Percentiles rank a stretch among this genome's conserved stretches.
Conservation (phyloP, 2,888 invertebrate genomes). For the Opisthograptis luteolata region DNA sequence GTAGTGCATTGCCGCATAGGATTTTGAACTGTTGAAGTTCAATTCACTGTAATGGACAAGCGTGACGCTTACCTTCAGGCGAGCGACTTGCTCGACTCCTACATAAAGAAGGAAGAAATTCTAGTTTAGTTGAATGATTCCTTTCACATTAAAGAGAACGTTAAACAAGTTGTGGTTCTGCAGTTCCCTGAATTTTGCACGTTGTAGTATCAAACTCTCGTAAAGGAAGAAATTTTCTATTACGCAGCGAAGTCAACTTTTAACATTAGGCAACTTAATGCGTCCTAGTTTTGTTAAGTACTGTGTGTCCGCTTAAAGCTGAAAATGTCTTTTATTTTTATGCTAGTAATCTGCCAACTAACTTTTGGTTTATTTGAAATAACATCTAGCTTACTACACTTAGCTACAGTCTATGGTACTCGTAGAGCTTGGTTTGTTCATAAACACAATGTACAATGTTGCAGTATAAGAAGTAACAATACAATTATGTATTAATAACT, state of each 20-base stretch:
- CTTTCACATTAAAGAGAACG: neutral
- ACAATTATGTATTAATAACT: too few relatives aligned
- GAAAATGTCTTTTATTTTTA: constrained; percentile 11
- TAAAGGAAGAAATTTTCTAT: constrained; percentile 34
- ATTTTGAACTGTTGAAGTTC: too few relatives aligned
- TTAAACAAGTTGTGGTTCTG: neutral
- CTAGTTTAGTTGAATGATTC: neutral
- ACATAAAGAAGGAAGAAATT: too few relatives aligned
- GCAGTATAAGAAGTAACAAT: too few relatives aligned
- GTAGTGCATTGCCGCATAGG: too few relatives aligned
- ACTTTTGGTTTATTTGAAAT: neutral
- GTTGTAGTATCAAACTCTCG: constrained; percentile 28
- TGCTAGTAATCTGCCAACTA: neutral
- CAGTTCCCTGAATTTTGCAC: constrained; percentile 6
- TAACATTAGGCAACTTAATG: constrained; percentile 37
- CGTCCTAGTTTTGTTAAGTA: constrained; percentile 33
- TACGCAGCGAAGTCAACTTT: constrained; percentile 34
- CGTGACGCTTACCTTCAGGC: too few relatives aligned
- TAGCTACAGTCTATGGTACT: too few relatives aligned
- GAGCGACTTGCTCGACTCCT: too few relatives aligned
- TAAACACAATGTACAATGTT: too few relatives aligned
- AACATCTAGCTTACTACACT: neutral
- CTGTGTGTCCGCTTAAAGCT: constrained; percentile 9
- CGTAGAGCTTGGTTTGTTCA: too few relatives aligned
- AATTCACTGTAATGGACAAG: too few relatives aligned